phyloP scores from a whole-genome alignment of 2,797 vertebrate species.

The Gallirallus australis region DNA sequence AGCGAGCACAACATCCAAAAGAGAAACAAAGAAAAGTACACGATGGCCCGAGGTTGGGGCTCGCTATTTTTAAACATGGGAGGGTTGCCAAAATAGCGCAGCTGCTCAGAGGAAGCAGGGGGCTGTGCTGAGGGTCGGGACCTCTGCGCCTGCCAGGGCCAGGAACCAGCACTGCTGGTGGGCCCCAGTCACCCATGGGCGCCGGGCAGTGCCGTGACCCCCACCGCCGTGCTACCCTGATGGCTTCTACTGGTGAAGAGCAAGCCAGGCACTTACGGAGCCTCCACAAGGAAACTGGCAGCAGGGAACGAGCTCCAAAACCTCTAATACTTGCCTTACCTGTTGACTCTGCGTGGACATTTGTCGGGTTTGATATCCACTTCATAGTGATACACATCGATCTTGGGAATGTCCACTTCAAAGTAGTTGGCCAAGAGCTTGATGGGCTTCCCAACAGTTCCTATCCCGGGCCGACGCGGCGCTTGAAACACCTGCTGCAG shows the following conservation, averaged over 20 bases:
- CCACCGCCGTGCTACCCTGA: neutral
- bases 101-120: slow-evolving; percentile 21
- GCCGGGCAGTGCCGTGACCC: neutral
- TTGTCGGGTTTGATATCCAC: slow-evolving; percentile 99
- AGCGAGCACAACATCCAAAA: neutral
- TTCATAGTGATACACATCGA: slow-evolving; percentile 98
- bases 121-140: neutral
- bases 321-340: slow-evolving; percentile 83
- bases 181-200: neutral
- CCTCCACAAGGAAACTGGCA: neutral
- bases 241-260: neutral
- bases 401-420: slow-evolving; percentile 99
- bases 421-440: slow-evolving; percentile 99
- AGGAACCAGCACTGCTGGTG: neutral
- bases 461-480: slow-evolving; percentile 95
- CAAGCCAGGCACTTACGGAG: neutral
- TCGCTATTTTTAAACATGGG: slow-evolving; percentile 58
- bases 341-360: slow-evolving; percentile 98
- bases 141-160: neutral
- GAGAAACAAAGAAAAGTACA: slow-evolving; percentile 10
- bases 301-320: neutral
- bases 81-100: slow-evolving; percentile 44
- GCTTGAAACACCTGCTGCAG: slow-evolving; percentile 99
- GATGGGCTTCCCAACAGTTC: slow-evolving; percentile 98
- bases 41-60: neutral